Evolutionary conservation across 2,888 invertebrate species (phyloP), one percentile per base, ranked within the genome.

Genomic region (Drosophila austrosaltans): DNA sequence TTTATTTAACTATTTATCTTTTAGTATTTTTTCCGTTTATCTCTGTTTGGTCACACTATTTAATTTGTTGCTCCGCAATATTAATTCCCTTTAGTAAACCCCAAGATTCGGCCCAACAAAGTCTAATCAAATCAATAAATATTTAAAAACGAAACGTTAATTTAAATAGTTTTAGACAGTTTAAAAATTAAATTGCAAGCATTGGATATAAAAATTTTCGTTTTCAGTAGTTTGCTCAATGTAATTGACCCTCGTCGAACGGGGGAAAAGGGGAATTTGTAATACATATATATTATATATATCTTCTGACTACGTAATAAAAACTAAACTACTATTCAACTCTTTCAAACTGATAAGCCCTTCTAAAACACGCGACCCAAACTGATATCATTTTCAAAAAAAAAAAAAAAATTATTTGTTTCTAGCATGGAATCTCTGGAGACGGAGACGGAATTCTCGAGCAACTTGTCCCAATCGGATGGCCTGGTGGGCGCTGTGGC

Each of bases 401-500:
- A 59, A 54, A 54, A 39, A 7, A 16, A 6, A 25, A 7, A 10
- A 48, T 53, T 68, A 53, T 25, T 42, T 53, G 42, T 12, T 44
- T 36, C 53, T 74, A 40, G 40, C 59, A 48, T 48, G 48, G 25
- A 22, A 48, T 22, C 48, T 20, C 20, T 48, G 48, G 48, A 75
- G 69, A 64, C 60, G 63, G 53, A 69, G 59, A 53, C 76, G 63
- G 66, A 75, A 12, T 36, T 53, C 10, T 60, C n/a, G 6, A 63
- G 64, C 57, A 54, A 60, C 8, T 12, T 71, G 54, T 20, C 69
- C 2, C 40, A 61, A 25, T 25, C 48, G 4, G 7, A 22, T n/a
- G 72, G 72, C 4, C 5, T 57, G 16, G 28, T 79, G 53, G 73
- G 63, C 16, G 60, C 56, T 16, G 20, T 75, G 30, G 72, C 83